Base-by-base conservation (phyloP, 2,888 invertebrate genomes). In the Lasioglossum villosulum region DNA sequence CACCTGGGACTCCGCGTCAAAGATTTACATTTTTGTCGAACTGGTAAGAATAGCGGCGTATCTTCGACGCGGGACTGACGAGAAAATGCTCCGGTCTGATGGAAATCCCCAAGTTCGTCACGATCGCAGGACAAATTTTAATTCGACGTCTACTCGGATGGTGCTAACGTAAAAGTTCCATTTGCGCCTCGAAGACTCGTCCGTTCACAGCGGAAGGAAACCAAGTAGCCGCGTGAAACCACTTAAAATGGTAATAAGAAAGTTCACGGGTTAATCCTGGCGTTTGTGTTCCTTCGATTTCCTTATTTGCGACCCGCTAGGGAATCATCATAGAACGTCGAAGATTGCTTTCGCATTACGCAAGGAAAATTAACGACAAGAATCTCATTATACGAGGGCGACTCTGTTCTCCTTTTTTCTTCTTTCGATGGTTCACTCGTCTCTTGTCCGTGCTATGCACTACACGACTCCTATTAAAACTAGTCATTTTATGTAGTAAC, bases 201-300 rank as follows among this genome's bases (percentile, higher is more conserved):
- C 45, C 56, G 70, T 75, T 45, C 71, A 34, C 70, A 42, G 34
- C 56, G 71, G 59, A 75, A 68, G 52, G 70, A 75, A 72, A 39
- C 48, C 74, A 72, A 75, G 74, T 83, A 75, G 27, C 42, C 82
- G 52, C 59, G 71, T 75, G 84, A 87, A 92, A 91, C 90, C 91
- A 92, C 92, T 92, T 92, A 92, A 93, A 93, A 93, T 93, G 92
- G 89, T 92, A 92, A 93, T 92, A 89, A 83, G 86, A 89, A 91
- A 92, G 91, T 92, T 93, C 90, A 89, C 89, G 91, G 90, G 90
- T 88, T 86, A 52, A 45, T 66, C 71, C 45, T 59, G 39, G 70
- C 71, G 37, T 71, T 78, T 56, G 56, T 56, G 52, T 19, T 71
- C 23, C 37, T 12, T 37, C 70, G 48, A 70, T 70, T 77, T 77